Base-by-base conservation (phyloP, 2,797 vertebrate species). In the Ispidina lecontei region DNA sequence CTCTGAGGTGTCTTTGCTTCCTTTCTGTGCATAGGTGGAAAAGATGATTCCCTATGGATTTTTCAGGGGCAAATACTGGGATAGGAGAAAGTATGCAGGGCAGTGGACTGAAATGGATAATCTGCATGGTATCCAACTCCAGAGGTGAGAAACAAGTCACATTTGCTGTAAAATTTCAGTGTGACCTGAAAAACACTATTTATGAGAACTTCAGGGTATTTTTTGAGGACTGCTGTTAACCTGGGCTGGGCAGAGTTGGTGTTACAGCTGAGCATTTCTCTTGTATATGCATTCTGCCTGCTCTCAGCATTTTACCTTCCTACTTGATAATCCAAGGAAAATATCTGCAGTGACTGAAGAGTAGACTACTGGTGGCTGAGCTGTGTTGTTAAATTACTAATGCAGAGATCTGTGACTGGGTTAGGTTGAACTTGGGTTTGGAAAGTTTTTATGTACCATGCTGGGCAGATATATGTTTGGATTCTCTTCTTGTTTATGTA, bases 401-500 rank as follows among this genome's bases (percentile, higher is more conserved):
- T 58, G 41, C 46, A 78, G 63, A 64, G 47, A 91, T 47, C n/a
- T 70, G 82, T 71, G 73, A 60, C 51, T 56, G 51, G 51, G 63
- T 7, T 68, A 69, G 72, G 29, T 22, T 83, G 56, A 76, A 60
- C 54, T 60, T 56, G 68, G 74, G 46, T 76, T 94, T 95, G 91
- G 84, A 96, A 91, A 81, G 55, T 9, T 69, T 72, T 87, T 77
- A 84, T 84, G 84, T 84, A 84, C 86, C 87, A 74, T 77, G 89
- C 91, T 93, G 80, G 76, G 90, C 82, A 95, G 70, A 91, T 96
- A 93, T 92, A 96, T 91, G 87, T 90, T 90, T 84, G 76, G 94
- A 96, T 91, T 96, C 87, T 90, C 90, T 96, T 94, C 84, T 94
- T 96, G 95, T 95, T 96, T 97, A 95, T 85, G 88, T 97, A 96